Evolutionary conservation across 1,140 invertebrate genomes (phyloP), one percentile per base, ranked within the genome.

Genomic region (Brachionus koreanus): DNA sequence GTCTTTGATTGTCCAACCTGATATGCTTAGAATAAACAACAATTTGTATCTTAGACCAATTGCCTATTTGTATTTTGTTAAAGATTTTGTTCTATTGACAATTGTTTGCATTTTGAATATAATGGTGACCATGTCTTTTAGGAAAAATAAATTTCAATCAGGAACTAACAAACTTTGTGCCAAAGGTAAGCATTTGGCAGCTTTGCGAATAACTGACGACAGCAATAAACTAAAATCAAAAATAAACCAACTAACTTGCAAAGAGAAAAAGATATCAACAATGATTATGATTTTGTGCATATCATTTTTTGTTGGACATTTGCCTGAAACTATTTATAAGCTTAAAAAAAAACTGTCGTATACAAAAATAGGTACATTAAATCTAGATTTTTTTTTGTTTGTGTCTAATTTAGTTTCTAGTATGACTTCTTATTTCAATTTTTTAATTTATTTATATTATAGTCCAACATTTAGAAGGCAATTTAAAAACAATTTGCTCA

Each of bases 281-380:
- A 69, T 69, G 65, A 69, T 69, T 39, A 37, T 69, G 65, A 69
- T 69, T 39, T 16, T 69, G 16, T 69, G 65, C 37, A 39, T 69
- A 39, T 37, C n/a, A 19, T 69, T 69, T 69, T 69, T 69, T 37
- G 16, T 69, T 12, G 65, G 33, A 37, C 65, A 69, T 39, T 69
- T 39, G 35, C 65, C 65, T 2, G 65, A 69, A 16, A 69, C 65
- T 37, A 39, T 69, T n/a, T 69, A 69, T 33, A 69, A 69, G 35
- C 65, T 69, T 16, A 69, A 69, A 39, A 69, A 69, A 69, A 69
- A 69, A 39, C 16, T 69, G 5, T 69, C 65, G 16, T 69, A 39
- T n/a, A 69, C 65, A n/a, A 19, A 69, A n/a, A 69, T n/a, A 7
- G 37, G 12, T 5, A 0, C 13, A 10, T n/a, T 69, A 12, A 39